Evolutionary conservation across 2,797 vertebrate species (phyloP), one percentile per base, ranked within the genome.

Genomic region (Crenichthys baileyi): DNA sequence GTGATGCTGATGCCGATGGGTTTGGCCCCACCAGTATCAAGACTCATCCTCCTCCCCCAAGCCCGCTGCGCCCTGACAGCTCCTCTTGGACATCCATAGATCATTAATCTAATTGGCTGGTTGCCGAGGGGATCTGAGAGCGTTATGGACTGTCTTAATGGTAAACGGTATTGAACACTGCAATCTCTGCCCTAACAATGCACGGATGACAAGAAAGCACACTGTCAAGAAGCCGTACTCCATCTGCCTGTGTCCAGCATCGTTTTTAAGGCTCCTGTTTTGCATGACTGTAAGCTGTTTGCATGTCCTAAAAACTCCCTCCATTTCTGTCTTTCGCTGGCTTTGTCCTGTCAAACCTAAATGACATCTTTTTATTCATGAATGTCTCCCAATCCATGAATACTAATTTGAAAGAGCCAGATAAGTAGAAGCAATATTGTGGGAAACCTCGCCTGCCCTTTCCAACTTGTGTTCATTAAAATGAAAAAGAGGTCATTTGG

Each of bases 81-180:
- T 92, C 88, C 88, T 91, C 89, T 91, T 58, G 88, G 91, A 93
- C 91, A 84, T 91, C 92, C 90, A 89, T 87, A 95, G 92, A 95
- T 94, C 93, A 94, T 95, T 95, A 94, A 95, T 95, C 90, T 94
- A 94, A 95, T 94, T 94, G 94, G 94, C 89, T 72, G 79, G 90
- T 94, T 93, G 93, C 94, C 89, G 78, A 80, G 87, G 92, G 90
- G 91, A 93, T 90, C 83, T 81, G 78, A 91, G 90, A 91, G 87
- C 88, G 87, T 92, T 90, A 85, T 90, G 91, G 92, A 92, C 91
- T 92, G 91, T 93, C 94, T 91, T 91, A 92, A 93, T 90, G 89
- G 91, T 91, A 92, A 94, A 92, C 84, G 88, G 83, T 92, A 91
- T 89, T 85, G 91, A 93, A 93, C 90, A 90, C 83, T 75, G 78